These are phyloP conservation scores for Pseudomugil gertrudae DNA, from an alignment of 2,797 vertebrate species.

Conservation along the genomic window DNA sequence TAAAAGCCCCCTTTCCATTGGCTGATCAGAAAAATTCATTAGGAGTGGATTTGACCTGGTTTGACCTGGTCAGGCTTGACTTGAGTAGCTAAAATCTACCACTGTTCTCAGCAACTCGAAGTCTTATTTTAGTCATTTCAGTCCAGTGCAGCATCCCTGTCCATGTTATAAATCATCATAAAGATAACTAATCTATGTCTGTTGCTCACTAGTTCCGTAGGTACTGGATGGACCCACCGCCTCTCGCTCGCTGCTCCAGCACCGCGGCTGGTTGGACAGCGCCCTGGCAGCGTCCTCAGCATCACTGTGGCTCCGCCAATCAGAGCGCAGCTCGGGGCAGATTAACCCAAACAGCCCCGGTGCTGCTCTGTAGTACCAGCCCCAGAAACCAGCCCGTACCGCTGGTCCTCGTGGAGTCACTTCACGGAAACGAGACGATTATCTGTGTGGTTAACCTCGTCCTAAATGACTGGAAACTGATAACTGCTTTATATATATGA, in stretches of 20 bases:
- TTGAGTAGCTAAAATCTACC: not conserved
- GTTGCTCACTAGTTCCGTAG: conserved; percentile 32
- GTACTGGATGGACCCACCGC: conserved; percentile 16
- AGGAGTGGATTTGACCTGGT: not conserved
- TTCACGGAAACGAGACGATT: conserved; percentile 28
- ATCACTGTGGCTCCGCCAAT: conserved; percentile 78
- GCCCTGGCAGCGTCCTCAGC: conserved; percentile 67
- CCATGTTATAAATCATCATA: not conserved
- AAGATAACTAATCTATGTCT: conserved; percentile 17
- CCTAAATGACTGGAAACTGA: not conserved
- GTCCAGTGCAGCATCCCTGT: conserved; percentile 16
- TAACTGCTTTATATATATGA: too few relatives aligned
- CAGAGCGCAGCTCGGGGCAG: conserved; percentile 67
- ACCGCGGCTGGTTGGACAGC: conserved; percentile 76
- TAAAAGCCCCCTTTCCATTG: conserved; percentile 2
- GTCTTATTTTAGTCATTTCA: not conserved
- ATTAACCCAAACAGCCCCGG: conserved; percentile 61
- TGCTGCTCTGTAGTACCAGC: conserved; percentile 61
- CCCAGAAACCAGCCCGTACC: conserved; percentile 44
- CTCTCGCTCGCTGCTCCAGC: conserved; percentile 55
- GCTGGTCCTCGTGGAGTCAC: conserved; percentile 50
- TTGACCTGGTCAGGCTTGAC: not conserved
- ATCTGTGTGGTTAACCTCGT: conserved; percentile 3
- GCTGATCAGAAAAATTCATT: not conserved
- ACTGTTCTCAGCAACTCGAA: conserved; percentile 9